Conservation (phyloP, 2,888 invertebrate species). For the Cataglyphis altisquamis region DNA sequence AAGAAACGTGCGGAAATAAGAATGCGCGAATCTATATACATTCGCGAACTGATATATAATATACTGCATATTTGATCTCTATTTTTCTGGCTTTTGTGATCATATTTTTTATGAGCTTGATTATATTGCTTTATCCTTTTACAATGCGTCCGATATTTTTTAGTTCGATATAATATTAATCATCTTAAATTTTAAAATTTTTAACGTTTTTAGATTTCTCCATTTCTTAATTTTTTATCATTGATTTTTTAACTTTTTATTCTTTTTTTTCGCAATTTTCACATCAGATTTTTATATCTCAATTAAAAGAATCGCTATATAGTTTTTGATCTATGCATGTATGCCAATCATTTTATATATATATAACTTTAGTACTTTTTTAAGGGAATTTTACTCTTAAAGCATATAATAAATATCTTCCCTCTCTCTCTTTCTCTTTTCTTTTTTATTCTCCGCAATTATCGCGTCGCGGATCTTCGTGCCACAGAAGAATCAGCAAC, state of each 20-base stretch:
- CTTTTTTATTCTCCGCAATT: conserved; percentile 25
- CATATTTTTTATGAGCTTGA: conserved; percentile 16
- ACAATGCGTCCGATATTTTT: conserved; percentile 15
- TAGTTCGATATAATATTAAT: neutral
- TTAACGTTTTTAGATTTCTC: neutral
- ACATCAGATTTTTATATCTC: neutral
- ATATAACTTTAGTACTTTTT: neutral
- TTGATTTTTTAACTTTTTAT: neutral
- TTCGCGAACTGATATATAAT: conserved; percentile 27
- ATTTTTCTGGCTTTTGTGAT: conserved; percentile 36
- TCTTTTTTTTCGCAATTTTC: neutral
- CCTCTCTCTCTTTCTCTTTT: neutral
- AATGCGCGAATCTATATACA: conserved; percentile 19
- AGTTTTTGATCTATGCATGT: neutral
- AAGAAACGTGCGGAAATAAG: conserved; percentile 27
- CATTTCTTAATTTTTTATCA: neutral
- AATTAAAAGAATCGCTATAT: neutral
- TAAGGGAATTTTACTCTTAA: neutral
- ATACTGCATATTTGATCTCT: conserved; percentile 15
- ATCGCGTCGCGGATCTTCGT: conserved; percentile 62
- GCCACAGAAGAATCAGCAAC: conserved; percentile 41
- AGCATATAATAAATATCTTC: conserved; percentile 27
- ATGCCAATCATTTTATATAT: too few species aligned
- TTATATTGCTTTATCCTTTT: conserved; percentile 35
- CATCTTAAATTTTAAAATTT: neutral